Evolutionary conservation across 2,888 invertebrate genomes (phyloP).

Genomic region (Cremastinae sp.): DNA sequence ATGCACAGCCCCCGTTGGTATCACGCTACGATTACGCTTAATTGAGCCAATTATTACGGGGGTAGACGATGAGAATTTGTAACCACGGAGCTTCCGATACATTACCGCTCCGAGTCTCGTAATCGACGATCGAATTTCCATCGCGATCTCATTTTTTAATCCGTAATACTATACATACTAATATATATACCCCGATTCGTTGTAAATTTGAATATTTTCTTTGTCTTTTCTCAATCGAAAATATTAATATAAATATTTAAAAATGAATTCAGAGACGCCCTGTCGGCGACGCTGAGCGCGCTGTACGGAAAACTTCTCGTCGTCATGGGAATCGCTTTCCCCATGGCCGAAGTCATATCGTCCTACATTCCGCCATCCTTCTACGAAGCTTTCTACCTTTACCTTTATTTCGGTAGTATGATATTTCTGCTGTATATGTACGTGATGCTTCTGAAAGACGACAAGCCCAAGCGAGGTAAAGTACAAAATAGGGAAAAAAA

Average conservation of each 20-base stretch:
- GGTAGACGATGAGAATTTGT: slow-evolving; percentile 65
- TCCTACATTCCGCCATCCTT: slow-evolving; percentile 96
- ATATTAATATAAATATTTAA: too few relatives aligned
- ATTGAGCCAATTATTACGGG: slow-evolving; percentile 78
- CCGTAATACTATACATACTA: too few relatives aligned
- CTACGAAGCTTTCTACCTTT: slow-evolving; percentile 95
- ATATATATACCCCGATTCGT: slow-evolving; percentile 3
- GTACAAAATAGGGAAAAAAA: background rate
- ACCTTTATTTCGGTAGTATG: slow-evolving; percentile 93
- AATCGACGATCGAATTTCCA: background rate
- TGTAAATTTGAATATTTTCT: background rate
- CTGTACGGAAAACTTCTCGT: slow-evolving; percentile 96
- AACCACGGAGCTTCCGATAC: slow-evolving; percentile 36
- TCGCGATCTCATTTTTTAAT: background rate
- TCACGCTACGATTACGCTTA: slow-evolving; percentile 72
- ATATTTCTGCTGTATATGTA: slow-evolving; percentile 92
- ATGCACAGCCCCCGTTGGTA: slow-evolving; percentile 57
- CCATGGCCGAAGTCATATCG: slow-evolving; percentile 97
- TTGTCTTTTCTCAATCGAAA: background rate
- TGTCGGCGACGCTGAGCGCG: slow-evolving; percentile 94
- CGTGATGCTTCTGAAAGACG: slow-evolving; percentile 86
- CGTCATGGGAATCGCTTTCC: slow-evolving; percentile 97
- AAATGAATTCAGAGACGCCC: slow-evolving; percentile 86
- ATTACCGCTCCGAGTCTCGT: background rate
- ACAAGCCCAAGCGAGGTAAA: slow-evolving; percentile 81